A percentile compares a stretch with the other conserved stretches of the same genome.
phyloP scores from a whole-genome alignment of 1,140 invertebrate species.

The Chionoecetes opilio region DNA sequence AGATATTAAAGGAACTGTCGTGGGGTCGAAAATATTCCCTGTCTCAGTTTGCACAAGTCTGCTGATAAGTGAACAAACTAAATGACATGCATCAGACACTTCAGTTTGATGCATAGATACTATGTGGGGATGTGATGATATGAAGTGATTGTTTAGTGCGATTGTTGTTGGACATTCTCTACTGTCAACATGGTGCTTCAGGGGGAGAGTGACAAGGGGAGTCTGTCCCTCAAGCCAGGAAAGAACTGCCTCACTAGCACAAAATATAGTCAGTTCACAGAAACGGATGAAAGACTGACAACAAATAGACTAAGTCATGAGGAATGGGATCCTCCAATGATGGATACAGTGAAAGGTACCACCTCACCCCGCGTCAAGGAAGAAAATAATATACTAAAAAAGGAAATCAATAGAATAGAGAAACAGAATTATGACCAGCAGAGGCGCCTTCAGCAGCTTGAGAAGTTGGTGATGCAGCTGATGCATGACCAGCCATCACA shows the following conservation, averaged over 20 bases:
- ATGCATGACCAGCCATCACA: not conserved
- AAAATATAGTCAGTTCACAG: not conserved
- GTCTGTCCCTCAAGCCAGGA: not conserved
- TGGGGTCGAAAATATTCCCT: no score
- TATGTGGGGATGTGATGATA: no score
- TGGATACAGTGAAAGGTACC: not conserved
- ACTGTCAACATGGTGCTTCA: not conserved
- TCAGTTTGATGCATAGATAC: no score
- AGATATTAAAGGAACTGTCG: no score
- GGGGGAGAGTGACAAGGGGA: not conserved
- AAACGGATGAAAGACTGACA: not conserved
- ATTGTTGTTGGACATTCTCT: no score
- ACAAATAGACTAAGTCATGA: not conserved
- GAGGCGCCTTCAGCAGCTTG: conserved; percentile 65
- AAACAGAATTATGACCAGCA: conserved; percentile 66
- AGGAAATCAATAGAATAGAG: conserved; percentile 60
- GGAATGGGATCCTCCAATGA: not conserved
- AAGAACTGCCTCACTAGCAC: not conserved
- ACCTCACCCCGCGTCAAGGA: not conserved
- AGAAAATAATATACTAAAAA: conserved; percentile 54
- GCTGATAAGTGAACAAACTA: no score
- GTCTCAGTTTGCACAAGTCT: no score
- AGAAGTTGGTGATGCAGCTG: conserved; percentile 69
- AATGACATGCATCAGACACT: no score
- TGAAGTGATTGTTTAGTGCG: no score